Base-by-base conservation (phyloP, 37 sponge, comb jelly and placozoan genomes). In the Crambe crambe region DNA sequence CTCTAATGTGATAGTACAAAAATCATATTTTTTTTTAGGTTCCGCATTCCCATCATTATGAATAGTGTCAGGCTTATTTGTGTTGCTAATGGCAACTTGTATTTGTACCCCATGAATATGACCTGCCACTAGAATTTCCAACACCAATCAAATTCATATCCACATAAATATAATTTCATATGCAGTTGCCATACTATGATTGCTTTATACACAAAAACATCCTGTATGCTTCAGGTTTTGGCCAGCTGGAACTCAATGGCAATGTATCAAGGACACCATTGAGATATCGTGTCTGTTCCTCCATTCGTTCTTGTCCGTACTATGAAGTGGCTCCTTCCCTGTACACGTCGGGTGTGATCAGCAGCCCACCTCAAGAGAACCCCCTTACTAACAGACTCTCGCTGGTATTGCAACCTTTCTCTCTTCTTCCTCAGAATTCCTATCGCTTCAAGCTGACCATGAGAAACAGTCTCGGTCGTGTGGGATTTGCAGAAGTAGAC, bases 351-450 rank as follows among this genome's bases (percentile, higher is more conserved):
- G 40, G 22, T 25, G 26, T 8, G 12, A 31, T 29, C 23, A 32
- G 3, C 37, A 51, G 15, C 15, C 54, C 15, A 51, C 27, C 61
- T 60, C n/a, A 22, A 9, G 17, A 9, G 17, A 8, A 18, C 15
- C 34, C 41, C 30, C 27, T 65, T 23, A 56, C 69, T 8, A 74
- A 75, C 37, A 74, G 42, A 40, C 1, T 84, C n/a, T 32, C 70
- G 3, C 63, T 84, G 17, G 71, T 54, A 0, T 37, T 84, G 3
- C 25, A 37, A 59, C 20, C 12, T 2, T 25, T 21, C 27, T 17
- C 30, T 30, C 71, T 84, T 37, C 78, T 84, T 1, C 72, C 85
- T 26, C 29, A 57, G 27, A 81, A 81, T 40, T 68, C 39, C 25
- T 83, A 83, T 68, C 34, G 75, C 17, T 75, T 83, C 40, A 72